Evolutionary conservation across 2,113 vertebrate genomes (phyloP), one percentile per base, ranked within the genome.

Genomic region (Silurus meridionalis): DNA sequence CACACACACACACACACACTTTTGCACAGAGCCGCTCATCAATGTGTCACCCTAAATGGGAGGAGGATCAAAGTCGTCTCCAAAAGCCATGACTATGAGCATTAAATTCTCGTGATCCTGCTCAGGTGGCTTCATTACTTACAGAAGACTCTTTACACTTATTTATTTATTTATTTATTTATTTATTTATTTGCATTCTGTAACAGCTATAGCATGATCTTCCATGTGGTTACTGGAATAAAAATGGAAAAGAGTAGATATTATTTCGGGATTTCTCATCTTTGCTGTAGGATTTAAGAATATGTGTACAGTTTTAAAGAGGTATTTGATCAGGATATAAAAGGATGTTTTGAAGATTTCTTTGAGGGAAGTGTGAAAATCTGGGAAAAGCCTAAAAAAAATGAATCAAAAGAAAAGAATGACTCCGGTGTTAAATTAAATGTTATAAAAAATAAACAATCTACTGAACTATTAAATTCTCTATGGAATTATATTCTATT

Each of bases 1-100:
- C 52, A n/a, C 23, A 37, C 83, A 80, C 87, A 80, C 77, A 81
- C 69, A 60, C 53, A 60, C 80, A 64, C 9, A 48, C 71, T 10
- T 23, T 3, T 48, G 37, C 23, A 52, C 52, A 60, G 52, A 57
- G 53, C n/a, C n/a, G 28, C 78, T 80, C 78, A 80, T 60, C 74
- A 77, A 55, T 77, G 74, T 77, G 74, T 77, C 57, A 61, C 57
- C 57, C 28, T 2, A 25, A 80, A 17, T 60, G 8, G 75, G 53
- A 79, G 75, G 75, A 79, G 75, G 75, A 78, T 78, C n/a, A 78
- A 60, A 80, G 78, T 60, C 5, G 57, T 80, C 15, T 60, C 78
- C 78, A 21, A 58, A 37, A 77, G 74, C 74, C 74, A 6, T n/a
- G 74, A 77, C 74, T 77, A 48, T 7, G 50, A n/a, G 48, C 74